Conservation (phyloP, 2,797 vertebrate genomes). For the Eurystomus glaucurus region DNA sequence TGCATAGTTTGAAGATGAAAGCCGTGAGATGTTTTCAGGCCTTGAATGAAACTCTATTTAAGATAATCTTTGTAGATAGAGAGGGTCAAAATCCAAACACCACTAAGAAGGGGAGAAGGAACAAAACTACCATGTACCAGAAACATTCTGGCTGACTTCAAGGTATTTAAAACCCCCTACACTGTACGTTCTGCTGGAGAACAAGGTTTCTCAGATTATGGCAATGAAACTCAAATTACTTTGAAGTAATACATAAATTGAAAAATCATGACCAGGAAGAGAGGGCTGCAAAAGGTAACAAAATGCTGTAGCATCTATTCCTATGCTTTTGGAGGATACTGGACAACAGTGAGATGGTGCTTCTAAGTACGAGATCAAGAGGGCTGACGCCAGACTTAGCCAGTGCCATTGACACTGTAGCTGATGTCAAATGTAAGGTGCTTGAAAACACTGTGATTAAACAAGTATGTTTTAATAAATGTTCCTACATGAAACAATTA, state of each 20-base stretch:
- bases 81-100: background rate
- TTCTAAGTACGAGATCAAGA: background rate
- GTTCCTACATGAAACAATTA: background rate
- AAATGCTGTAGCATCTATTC: background rate
- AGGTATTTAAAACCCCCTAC: rapidly evolving
- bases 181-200: background rate
- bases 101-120: background rate
- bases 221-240: background rate
- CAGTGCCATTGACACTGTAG: background rate
- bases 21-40: background rate
- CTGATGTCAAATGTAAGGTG: background rate
- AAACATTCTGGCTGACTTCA: background rate
- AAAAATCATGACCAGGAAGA: background rate
- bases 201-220: background rate
- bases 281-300: background rate
- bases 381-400: background rate
- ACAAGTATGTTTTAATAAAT: background rate
- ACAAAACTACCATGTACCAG: background rate
- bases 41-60: background rate
- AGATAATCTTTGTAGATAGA: background rate
- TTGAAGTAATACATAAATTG: background rate
- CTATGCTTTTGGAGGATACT: background rate
- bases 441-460: background rate
- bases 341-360: background rate
- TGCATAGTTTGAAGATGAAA: background rate